These are phyloP conservation scores for Pocota personata DNA, from an alignment of 2,888 invertebrate species.

Conservation along the genomic window DNA sequence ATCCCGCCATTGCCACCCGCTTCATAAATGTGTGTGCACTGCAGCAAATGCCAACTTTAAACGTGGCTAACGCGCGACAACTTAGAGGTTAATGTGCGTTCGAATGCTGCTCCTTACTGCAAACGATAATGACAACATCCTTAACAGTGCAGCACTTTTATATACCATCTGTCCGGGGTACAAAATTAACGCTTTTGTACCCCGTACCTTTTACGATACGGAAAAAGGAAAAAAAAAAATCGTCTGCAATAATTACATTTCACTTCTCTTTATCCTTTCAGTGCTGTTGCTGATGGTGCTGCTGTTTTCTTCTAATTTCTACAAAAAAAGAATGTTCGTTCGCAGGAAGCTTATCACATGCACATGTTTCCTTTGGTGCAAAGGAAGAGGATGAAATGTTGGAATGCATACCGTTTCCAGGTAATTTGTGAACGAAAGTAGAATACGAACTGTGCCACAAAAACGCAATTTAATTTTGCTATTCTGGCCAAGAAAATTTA, in stretches of 20 bases:
- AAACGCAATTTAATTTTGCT: slow-evolving; percentile 33
- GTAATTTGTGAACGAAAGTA: slow-evolving; percentile 14
- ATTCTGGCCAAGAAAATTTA: not conserved
- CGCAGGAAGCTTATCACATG: slow-evolving; percentile 34
- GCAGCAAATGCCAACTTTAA: slow-evolving; percentile 9
- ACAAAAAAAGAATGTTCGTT: slow-evolving; percentile 6
- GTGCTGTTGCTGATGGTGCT: not conserved
- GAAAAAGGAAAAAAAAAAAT: slow-evolving; percentile 3
- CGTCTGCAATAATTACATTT: slow-evolving; percentile 36
- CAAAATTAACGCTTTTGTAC: slow-evolving; percentile 30
- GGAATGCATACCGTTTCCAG: slow-evolving; percentile 10
- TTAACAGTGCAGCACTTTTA: slow-evolving; percentile 3
- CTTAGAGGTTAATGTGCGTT: slow-evolving; percentile 53
- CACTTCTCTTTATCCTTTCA: slow-evolving; percentile 4
- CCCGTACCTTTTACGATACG: not conserved
- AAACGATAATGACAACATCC: slow-evolving; percentile 51
- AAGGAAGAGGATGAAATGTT: not conserved
- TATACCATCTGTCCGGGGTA: slow-evolving; percentile 11
- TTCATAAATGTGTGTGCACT: slow-evolving; percentile 4
- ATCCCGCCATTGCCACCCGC: not conserved
- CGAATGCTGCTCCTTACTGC: not conserved
- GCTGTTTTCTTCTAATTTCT: slow-evolving; percentile 31
- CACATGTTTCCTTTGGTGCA: slow-evolving; percentile 17
- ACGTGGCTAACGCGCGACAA: slow-evolving; percentile 29
- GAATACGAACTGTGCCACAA: slow-evolving; percentile 6